Evolutionary conservation across 2,113 vertebrate genomes (phyloP).

Genomic region (Catharus bicknelli): DNA sequence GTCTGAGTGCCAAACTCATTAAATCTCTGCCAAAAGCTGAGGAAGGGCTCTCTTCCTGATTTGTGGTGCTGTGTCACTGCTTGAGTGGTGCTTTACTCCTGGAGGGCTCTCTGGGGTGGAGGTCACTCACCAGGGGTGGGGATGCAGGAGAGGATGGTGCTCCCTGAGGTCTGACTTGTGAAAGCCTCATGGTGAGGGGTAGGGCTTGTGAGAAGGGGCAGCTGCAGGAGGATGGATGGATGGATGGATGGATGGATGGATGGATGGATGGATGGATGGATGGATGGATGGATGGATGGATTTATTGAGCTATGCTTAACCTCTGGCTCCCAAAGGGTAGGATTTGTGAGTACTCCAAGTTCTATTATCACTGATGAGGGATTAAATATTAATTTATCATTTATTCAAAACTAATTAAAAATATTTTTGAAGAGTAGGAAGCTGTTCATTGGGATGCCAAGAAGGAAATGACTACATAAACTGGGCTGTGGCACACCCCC

Average conservation of each 20-base stretch:
- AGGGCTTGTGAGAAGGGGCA: neutral
- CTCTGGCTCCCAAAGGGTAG: neutral
- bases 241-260: neutral
- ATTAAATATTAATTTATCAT: slow-evolving; percentile 30
- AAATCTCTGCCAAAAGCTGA: neutral
- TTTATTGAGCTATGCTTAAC: neutral
- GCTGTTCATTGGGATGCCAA: neutral
- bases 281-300: neutral
- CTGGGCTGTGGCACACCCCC: neutral
- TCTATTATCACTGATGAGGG: neutral
- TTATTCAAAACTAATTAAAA: slow-evolving; percentile 12
- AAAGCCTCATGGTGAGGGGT: neutral
- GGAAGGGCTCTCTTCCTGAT: neutral
- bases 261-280: neutral
- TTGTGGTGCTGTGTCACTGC: neutral
- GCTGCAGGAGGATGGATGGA: neutral
- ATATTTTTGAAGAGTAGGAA: neutral
- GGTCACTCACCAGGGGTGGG: rapidly evolving
- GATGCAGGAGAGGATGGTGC: rapidly evolving
- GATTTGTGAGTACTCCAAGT: neutral
- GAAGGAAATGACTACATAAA: neutral
- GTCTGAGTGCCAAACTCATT: neutral
- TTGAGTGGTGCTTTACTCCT: neutral
- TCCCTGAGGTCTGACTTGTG: neutral
- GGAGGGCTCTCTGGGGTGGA: neutral